Percentiles rank a stretch among this genome's conserved stretches.
Evolutionary conservation across 2,888 invertebrate species (phyloP).

Genomic region (Actias luna): DNA sequence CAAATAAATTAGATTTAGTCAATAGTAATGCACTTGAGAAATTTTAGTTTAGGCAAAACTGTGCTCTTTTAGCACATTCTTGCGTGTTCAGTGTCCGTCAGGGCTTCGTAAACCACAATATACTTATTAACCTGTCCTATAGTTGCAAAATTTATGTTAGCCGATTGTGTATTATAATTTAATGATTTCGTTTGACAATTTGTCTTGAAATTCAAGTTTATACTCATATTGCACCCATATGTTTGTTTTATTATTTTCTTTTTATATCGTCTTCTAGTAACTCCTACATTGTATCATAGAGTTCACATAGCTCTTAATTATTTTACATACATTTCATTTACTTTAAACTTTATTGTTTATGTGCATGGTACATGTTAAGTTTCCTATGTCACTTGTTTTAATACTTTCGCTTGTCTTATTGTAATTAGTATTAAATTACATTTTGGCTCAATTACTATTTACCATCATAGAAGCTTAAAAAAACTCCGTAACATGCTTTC

Average conservation of each 20-base stretch:
- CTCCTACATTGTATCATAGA: neutral
- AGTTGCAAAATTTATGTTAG: conserved; percentile 77
- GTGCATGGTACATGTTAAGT: conserved; percentile 11
- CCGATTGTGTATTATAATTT: conserved; percentile 51
- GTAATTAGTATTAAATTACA: conserved; percentile 45
- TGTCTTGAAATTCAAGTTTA: conserved; percentile 59
- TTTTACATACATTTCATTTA: neutral
- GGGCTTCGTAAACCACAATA: conserved; percentile 74
- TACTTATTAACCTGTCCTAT: conserved; percentile 75
- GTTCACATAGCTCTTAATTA: neutral
- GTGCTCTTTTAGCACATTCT: conserved; percentile 57
- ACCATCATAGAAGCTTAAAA: conserved; percentile 66
- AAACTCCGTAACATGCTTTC: conserved; percentile 56
- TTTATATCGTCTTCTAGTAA: neutral
- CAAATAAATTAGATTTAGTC: conserved; percentile 57
- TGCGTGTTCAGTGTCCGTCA: conserved; percentile 59
- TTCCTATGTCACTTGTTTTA: conserved; percentile 20
- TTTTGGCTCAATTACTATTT: conserved; percentile 72
- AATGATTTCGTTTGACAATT: conserved; percentile 38
- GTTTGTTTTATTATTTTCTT: neutral
- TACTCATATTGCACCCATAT: conserved; percentile 35
- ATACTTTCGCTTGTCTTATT: conserved; percentile 30
- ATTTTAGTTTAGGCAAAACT: conserved; percentile 53
- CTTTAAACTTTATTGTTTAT: neutral
- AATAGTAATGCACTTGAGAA: conserved; percentile 65